Conservation (phyloP, 2,113 vertebrate species). For the Otus sunia region DNA sequence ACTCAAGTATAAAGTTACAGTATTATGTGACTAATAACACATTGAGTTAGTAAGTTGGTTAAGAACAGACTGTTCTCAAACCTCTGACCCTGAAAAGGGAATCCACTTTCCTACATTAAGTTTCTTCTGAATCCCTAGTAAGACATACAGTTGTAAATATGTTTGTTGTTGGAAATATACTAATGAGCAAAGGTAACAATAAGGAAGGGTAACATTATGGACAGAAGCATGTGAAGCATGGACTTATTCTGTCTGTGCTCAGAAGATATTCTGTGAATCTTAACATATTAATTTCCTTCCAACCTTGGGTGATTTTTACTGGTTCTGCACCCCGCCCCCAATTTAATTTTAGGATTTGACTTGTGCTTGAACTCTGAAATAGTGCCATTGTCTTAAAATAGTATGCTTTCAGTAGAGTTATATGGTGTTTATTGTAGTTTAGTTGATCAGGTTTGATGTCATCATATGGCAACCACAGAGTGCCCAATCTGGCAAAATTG, state of each 20-base stretch:
- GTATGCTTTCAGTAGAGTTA: neutral
- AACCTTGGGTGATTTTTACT: neutral
- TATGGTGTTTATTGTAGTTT: neutral
- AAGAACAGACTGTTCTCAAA: neutral
- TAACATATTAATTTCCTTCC: neutral
- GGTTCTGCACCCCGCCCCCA: rapidly evolving
- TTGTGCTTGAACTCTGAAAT: neutral
- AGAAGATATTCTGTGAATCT: neutral
- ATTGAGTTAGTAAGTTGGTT: no score
- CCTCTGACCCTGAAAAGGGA: neutral
- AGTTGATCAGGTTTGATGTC: neutral
- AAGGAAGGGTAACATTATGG: neutral
- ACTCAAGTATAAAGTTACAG: neutral
- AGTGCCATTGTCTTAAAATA: neutral
- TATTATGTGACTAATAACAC: no score
- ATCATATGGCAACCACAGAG: neutral
- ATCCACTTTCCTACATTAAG: neutral
- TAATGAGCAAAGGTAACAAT: neutral
- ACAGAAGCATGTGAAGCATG: neutral
- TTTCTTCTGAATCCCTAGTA: neutral
- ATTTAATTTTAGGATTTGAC: neutral
- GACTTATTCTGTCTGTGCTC: neutral
- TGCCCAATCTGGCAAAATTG: neutral
- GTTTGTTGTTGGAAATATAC: neutral
- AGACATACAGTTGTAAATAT: neutral